These are phyloP conservation scores for Girardinichthys multiradiatus DNA, from an alignment of 2,113 vertebrate genomes.

Conservation along the genomic window DNA sequence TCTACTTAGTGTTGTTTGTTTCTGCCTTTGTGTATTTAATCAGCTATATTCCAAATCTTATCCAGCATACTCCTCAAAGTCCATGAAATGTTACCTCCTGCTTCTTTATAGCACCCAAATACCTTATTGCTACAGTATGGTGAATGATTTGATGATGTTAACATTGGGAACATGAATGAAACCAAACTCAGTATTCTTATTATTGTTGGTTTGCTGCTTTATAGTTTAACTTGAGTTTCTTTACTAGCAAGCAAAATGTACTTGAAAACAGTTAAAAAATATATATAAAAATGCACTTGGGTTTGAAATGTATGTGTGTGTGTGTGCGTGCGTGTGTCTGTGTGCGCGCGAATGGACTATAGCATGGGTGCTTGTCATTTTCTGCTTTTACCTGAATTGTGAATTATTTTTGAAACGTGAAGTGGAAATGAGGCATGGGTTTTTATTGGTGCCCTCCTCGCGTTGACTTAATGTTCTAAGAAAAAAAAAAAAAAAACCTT, in stretches of 20 bases:
- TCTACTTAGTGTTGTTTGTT: constrained; percentile 78
- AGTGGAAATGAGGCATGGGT: constrained; percentile 76
- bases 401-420: constrained; percentile 76
- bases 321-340: constrained; percentile 65
- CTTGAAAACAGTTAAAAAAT: constrained; percentile 78
- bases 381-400: constrained; percentile 80
- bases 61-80: constrained; percentile 77
- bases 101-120: constrained; percentile 78
- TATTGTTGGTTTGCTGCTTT: constrained; percentile 80
- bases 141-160: constrained; percentile 72
- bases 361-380: constrained; percentile 81
- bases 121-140: constrained; percentile 78
- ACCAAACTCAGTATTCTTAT: constrained; percentile 84
- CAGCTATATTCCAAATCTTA: constrained; percentile 83
- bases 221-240: constrained; percentile 70
- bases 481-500: constrained; percentile 66
- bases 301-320: constrained; percentile 72
- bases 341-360: constrained; percentile 71
- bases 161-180: constrained; percentile 74
- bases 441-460: constrained; percentile 61
- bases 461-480: constrained; percentile 75
- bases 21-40: constrained; percentile 79
- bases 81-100: constrained; percentile 81
- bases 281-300: constrained; percentile 78
- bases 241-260: constrained; percentile 75